Base-by-base conservation (phyloP, 2,797 vertebrate genomes). In the Darevskia nairensis region DNA sequence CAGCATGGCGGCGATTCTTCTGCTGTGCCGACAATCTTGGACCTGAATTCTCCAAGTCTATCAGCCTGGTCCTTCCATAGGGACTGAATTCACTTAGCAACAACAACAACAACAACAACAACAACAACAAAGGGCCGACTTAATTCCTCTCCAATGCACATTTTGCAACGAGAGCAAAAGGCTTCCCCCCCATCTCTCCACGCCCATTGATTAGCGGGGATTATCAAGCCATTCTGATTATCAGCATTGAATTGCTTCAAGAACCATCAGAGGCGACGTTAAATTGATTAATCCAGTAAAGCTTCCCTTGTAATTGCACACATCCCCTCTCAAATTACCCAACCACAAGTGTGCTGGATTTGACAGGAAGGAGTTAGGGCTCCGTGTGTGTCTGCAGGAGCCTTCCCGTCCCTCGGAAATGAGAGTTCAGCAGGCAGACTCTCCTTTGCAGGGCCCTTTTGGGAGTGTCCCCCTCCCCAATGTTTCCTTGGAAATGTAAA, bases 201-300 rank as follows among this genome's bases (percentile, higher is more conserved):
- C 78, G 86, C 39, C 44, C 89, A 86, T 91, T 90, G 87, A 92
- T 95, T 94, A 91, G 84, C 84, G 71, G 86, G 88, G 92, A 94
- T 96, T 95, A 94, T 94, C 92, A 89, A 93, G 90, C 91, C 75
- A 90, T 94, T 89, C 91, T 94, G 92, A 94, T 95, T 91, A 95
- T 90, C 88, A 89, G 76, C 72, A 83, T 86, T 83, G 89, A 93
- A 87, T 93, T 92, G 82, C 90, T 91, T 93, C 83, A 91, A 92
- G 90, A 91, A 90, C 90, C 91, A 92, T 94, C 92, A 92, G 92
- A 95, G 93, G 91, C 92, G 89, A 90, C 86, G 69, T 91, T 93
- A 94, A 94, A 95, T 94, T 93, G 94, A 95, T 95, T 94, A 90
- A 95, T 92, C 85, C 92, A 89, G 85, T 92, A 93, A 96, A 94